Evolutionary conservation across 2,113 vertebrate genomes (phyloP), one percentile per base, ranked within the genome.

Genomic region (Lichenostomus cassidix): DNA sequence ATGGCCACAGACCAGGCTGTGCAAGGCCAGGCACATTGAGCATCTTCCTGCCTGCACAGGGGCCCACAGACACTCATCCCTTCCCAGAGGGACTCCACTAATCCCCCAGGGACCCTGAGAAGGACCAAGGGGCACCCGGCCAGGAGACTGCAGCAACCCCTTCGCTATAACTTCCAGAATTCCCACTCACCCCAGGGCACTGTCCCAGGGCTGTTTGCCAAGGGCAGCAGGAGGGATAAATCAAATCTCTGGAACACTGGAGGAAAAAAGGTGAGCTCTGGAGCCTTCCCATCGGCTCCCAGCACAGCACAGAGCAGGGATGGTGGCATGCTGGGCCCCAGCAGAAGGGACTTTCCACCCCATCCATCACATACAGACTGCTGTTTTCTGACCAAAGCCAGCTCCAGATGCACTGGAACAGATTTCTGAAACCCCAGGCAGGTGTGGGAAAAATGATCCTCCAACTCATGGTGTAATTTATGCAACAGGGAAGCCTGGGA

Each of bases 341-440:
- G 60, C 73, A 81, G 73, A 42, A 83, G 65, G 69, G 74, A 75
- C 77, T 78, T 91, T 52, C 81, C 69, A 71, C 29, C 42, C 29
- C 60, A 88, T 89, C 87, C 77, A 92, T 94, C 92, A 91, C 0
- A 4, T 62, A 68, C 1, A 18, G 41, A n/a, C 9, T 46, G 47
- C 56, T 87, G 84, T 89, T 70, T 85, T 47, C 56, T 74, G 74
- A 71, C 56, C 52, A 18, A 82, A 64, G 78, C 9, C 94, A 60
- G 67, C 44, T 82, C 86, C 91, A 95, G 68, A 56, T 89, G 71
- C 90, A 88, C 37, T 65, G 79, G 63, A 75, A 91, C 37, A 78
- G 60, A 60, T 63, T 89, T 70, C 42, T 81, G 56, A 89, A 90
- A 76, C 27, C 39, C 33, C 64, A 60, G 73, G 83, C 83, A 89